Evolutionary conservation across 2,888 invertebrate genomes (phyloP).

Genomic region (Pachliopta kotzebuea): DNA sequence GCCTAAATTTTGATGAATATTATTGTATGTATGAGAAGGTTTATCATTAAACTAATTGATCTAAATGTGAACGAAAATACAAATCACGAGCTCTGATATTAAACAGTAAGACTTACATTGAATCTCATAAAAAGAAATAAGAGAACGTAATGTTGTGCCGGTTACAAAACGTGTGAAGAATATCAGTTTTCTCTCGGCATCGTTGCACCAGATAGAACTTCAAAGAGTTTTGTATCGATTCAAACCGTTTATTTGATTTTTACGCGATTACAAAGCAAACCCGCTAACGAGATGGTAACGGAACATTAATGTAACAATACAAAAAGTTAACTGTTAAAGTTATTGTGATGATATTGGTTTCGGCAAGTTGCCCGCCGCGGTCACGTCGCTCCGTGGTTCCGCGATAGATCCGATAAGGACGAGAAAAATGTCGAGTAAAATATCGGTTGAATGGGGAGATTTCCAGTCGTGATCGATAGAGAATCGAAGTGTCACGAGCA

Average conservation of each 20-base stretch:
- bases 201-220: constrained; percentile 2
- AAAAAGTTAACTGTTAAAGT: constrained; percentile 62
- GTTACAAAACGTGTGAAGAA: constrained; percentile 20
- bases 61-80: not conserved
- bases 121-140: not conserved
- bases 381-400: constrained; percentile 53
- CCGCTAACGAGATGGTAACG: constrained; percentile 66
- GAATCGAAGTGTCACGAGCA: constrained; percentile 78
- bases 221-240: constrained; percentile 18
- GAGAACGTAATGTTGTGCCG: not conserved
- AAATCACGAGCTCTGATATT: not conserved
- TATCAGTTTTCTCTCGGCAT: constrained; percentile 20
- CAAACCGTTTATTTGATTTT: constrained; percentile 20
- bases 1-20: too few species aligned
- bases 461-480: constrained; percentile 77
- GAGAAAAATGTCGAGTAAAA: constrained; percentile 61
- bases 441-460: constrained; percentile 64
- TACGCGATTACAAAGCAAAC: constrained; percentile 42
- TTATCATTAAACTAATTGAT: too few species aligned
- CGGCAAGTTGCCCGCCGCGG: constrained; percentile 55
- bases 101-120: not conserved
- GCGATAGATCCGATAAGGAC: constrained; percentile 65
- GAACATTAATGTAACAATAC: constrained; percentile 58
- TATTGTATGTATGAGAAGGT: too few species aligned
- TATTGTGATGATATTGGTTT: constrained; percentile 59